Evolutionary conservation across 1,140 invertebrate species (phyloP), one percentile per base, ranked within the genome.

Genomic region (Marisa cornuarietis): DNA sequence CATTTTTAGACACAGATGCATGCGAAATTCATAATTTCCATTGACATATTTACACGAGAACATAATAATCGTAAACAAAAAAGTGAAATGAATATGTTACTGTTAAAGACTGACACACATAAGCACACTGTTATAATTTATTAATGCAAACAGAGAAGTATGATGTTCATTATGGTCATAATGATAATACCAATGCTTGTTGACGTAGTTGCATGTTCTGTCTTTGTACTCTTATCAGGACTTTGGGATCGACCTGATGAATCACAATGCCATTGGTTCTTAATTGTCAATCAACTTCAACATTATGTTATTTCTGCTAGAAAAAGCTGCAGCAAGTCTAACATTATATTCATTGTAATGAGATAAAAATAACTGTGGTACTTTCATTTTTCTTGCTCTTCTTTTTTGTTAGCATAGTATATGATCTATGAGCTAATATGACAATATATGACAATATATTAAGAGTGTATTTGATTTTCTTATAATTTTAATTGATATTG

Each of bases 171-270:
- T 42, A 42, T 42, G 31, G 31, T 42, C 16, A 18, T 58, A 58
- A 11, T 58, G 54, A 11, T 58, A 58, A 58, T 58, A 58, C 54
- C 54, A 14, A 18, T 58, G 16, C 54, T 58, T 9, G 54, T 58
- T 58, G 54, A 58, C 68, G 65, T 9, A 52, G 74, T 11, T 24
- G 20, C 65, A 16, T 4, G 62, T 13, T 42, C 74, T 16, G 61
- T 22, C n/a, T 63, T 77, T n/a, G 13, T 58, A 5, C 42, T 65
- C 68, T 63, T 77, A 1, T 77, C 76, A 13, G 63, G 76, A 42
- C 76, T 77, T n/a, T 65, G 76, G 54, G 76, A 77, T 42, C 76
- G 18, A 8, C 22, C 76, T 77, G 76, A 42, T 22, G n/a, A 52
- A 54, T 22, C 24, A 24, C 66, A 63, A 24, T 68, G 65, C 3